Evolutionary conservation across 2,113 vertebrate species (phyloP), one percentile per base, ranked within the genome.

Genomic region (Panthera leo): DNA sequence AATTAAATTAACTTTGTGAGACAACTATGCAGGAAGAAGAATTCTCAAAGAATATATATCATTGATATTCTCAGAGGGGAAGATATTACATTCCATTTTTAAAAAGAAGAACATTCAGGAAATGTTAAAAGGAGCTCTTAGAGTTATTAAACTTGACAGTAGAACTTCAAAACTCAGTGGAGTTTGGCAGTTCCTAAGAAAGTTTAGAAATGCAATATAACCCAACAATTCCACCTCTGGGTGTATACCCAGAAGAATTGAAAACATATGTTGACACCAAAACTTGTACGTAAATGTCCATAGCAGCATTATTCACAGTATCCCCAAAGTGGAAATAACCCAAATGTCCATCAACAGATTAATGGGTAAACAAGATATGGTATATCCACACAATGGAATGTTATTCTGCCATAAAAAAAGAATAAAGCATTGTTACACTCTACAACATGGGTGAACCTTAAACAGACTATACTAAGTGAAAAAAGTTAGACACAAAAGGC

Each of bases 181-280:
- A 95, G 51, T 84, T 71, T 84, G 42, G 61, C 48, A 82, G 23
- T 94, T 92, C 55, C 25, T 93, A 65, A 92, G 31, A 95, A 36
- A 85, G 42, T 65, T 89, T 48, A 76, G 31, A 90, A 86, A 91
- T 97, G 53, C 55, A 42, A 63, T 45, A 63, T 87, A 83, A 86
- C 45, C 31, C 36, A 85, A 65, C 5, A 65, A 73, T 85, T 79
- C 65, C 25, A 61, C 19, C 39, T 86, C 39, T 65, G 18, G 42
- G 48, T 71, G 27, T 65, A 55, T 36, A n/a, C 29, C 51, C n/a
- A 55, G 78, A 15, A 84, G 42, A 93, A 34, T 0, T 34, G 42
- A 84, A 96, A 71, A 63, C 48, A 84, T 11, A 61, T 42, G 48
- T 34, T 51, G 18, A 82, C 13, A n/a, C 45, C 61, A 87, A 85